Base-by-base conservation (phyloP, 2,113 vertebrate species). In the Bubo bubo region DNA sequence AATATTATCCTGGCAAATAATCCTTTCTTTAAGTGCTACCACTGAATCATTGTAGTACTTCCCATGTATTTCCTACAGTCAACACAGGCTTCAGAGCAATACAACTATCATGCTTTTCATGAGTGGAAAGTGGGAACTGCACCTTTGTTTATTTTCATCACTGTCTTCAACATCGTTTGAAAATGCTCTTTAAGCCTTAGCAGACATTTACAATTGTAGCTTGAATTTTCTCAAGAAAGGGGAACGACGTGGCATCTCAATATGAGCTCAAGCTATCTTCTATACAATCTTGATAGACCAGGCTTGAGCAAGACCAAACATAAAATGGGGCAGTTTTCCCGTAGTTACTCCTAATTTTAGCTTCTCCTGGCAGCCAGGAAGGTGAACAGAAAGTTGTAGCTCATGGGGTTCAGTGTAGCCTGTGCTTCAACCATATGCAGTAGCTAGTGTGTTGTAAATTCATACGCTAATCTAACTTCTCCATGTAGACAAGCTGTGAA, bases 401-500 rank as follows among this genome's bases (percentile, higher is more conserved):
- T 93, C 67, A 10, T 73, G 30, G 14, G 14, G 16, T 86, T 92
- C 67, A 53, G 45, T 43, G 28, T 34, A 88, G 62, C 53, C 55
- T 19, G 5, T 81, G 22, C 30, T 91, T 74, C 64, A 89, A n/a
- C 16, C 27, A 49, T 64, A 55, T 19, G 3, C 27, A 39, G 16
- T 53, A 86, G 55, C 63, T 66, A 76, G 58, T 53, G 66, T 93
- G 62, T 92, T 93, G 88, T 90, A 88, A 88, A 96, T 95, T 88
- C 58, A n/a, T 73, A 68, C 22, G 1, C 45, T 95, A 92, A 91
- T 94, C 81, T 96, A 83, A 90, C 35, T 93, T 93, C 71, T 77
- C 50, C 34, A 14, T 88, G 75, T 95, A 95, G 93, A 90, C 91
- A 93, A 95, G 79, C 93, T 95, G 93, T 93, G 82, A 96, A 95